Evolutionary conservation across 2,113 vertebrate species (phyloP).

Genomic region (Chaetops frenatus): DNA sequence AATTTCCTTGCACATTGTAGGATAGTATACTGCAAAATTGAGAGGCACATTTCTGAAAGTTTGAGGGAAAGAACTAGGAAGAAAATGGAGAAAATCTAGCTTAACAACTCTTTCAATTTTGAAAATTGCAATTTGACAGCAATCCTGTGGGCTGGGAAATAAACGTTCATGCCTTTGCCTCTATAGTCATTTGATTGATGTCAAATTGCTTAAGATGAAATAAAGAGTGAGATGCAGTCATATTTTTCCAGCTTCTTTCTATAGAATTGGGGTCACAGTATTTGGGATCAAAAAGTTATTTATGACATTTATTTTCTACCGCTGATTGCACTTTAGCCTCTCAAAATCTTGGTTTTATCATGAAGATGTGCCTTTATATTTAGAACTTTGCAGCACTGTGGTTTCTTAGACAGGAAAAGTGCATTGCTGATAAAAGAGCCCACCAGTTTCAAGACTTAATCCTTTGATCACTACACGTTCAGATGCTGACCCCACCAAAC

Average conservation of each 20-base stretch:
- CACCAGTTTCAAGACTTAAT: not conserved
- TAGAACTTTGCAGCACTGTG: constrained; percentile 4
- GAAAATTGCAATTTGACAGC: constrained; percentile 68
- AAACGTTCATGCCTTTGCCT: constrained; percentile 58
- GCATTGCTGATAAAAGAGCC: not conserved
- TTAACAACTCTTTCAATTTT: constrained; percentile 62
- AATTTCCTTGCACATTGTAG: not conserved
- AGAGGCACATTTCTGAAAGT: constrained; percentile 49
- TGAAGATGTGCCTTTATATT: constrained; percentile 40
- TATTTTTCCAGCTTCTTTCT: constrained; percentile 55
- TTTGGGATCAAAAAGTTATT: constrained; percentile 64
- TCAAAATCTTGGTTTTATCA: constrained; percentile 43
- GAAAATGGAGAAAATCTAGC: constrained; percentile 62
- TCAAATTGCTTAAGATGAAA: constrained; percentile 67
- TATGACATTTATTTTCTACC: constrained; percentile 48
- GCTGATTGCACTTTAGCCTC: constrained; percentile 57
- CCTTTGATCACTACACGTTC: not conserved
- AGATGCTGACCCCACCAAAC: not conserved
- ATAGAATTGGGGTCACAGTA: constrained; percentile 50
- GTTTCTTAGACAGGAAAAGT: not conserved
- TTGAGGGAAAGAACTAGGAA: constrained; percentile 39
- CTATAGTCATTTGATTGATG: constrained; percentile 59
- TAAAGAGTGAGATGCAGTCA: constrained; percentile 62
- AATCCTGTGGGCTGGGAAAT: constrained; percentile 59
- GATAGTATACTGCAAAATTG: constrained; percentile 8